Percentiles rank a stretch among this genome's conserved stretches.
Evolutionary conservation across 2,113 vertebrate genomes (phyloP).

Genomic region (Tyrannus savana): DNA sequence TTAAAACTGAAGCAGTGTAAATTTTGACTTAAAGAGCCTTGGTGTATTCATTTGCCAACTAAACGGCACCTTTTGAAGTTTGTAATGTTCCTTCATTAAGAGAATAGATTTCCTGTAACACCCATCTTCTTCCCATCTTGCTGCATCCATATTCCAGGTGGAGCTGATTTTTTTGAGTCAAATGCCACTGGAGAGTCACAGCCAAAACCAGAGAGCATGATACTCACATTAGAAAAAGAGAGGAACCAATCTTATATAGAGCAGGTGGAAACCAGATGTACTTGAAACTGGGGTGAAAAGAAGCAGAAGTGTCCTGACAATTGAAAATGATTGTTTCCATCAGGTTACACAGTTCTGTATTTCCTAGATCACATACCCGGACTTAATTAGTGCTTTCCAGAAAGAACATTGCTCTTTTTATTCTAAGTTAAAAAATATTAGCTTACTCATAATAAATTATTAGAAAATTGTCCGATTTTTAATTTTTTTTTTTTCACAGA

Average conservation of each 20-base stretch:
- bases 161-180: conserved; percentile 14
- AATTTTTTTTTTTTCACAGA: neutral
- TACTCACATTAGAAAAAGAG: neutral
- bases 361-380: conserved; percentile 56
- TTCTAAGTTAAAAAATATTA: neutral
- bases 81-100: neutral
- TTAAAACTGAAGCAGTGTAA: neutral
- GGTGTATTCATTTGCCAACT: neutral
- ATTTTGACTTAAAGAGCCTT: neutral
- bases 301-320: conserved; percentile 53
- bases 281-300: conserved; percentile 30
- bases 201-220: neutral
- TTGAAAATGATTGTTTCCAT: conserved; percentile 62
- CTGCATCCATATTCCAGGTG: neutral
- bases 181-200: neutral
- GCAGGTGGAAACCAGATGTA: conserved; percentile 72
- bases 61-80: neutral
- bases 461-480: neutral
- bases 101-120: neutral
- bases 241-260: conserved; percentile 9
- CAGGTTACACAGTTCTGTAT: conserved; percentile 42
- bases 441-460: neutral
- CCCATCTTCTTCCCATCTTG: neutral
- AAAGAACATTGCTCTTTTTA: conserved; percentile 1
- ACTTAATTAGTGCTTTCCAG: conserved; percentile 52